Evolutionary conservation across 2,113 vertebrate species (phyloP), one percentile per base, ranked within the genome.

Genomic region (Macquaria ambigua): DNA sequence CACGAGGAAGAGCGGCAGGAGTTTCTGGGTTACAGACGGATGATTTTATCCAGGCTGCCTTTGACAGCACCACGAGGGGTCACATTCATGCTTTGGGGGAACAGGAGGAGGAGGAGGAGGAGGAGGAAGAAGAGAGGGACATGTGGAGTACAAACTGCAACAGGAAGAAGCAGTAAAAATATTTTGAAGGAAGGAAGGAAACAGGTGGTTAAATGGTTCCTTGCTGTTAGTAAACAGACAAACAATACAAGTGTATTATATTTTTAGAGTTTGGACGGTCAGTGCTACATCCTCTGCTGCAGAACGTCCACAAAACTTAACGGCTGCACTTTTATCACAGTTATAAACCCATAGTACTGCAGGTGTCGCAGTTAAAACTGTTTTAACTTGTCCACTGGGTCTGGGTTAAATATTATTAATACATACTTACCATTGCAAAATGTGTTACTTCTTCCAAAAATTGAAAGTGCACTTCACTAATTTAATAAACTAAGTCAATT

Each of bases 161-260:
- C 25, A 67, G 68, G 82, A 73, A 50, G 18, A 59, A 18, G 25
- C 2, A 72, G 74, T 63, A 11, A 66, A 66, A 64, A 48, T 61
- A 1, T 25, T 46, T n/a, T 43, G 20, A 12, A 15, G 80, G 56
- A 43, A 15, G 80, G 56, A 43, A 64, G 74, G 58, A 77, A 71
- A 63, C 56, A 70, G 73, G 18, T 69, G 64, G 55, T 43, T 23
- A 31, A 76, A 62, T 1, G 37, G 1, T 55, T 39, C 10, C 21
- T 28, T 1, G 28, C 23, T 55, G 74, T 56, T 55, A 14, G 52
- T 55, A 55, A 77, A 70, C 63, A 74, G 2, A 74, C 71, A 75
- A 75, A 68, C 64, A 62, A 37, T 23, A 41, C 16, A 1, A 7
- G 37, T n/a, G 14, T 7, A 2, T 48, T 5, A 4, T 23, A 74